Base-by-base conservation (phyloP, 2,113 vertebrate species). In the Acinonyx jubatus region DNA sequence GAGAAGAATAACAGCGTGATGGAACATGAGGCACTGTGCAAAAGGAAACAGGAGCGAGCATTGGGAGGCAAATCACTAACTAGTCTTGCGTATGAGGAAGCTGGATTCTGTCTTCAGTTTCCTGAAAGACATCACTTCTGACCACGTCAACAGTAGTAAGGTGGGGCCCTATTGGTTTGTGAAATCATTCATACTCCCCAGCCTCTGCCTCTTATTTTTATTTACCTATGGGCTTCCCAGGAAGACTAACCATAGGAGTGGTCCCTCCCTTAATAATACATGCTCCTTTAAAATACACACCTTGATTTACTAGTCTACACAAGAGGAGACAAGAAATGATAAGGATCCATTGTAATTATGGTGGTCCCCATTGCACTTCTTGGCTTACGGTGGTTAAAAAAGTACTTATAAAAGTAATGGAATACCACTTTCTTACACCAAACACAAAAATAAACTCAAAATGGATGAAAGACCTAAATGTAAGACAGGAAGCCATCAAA, bases 241-340 rank as follows among this genome's bases (percentile, higher is more conserved):
- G 68, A 82, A 31, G 38, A 69, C 73, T 41, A 36, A 63, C 73
- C 36, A 9, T 2, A 68, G 31, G 25, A 89, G 81, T 87, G n/a
- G 3, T 65, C 38, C 65, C 8, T 69, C n/a, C 33, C 50, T 79
- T 79, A 21, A 61, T 23, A 52, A 21, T 50, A 73, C 50, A 31
- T 23, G 13, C 14, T 81, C 65, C 15, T 52, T 92, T 80, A 83
- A 82, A 96, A 92, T 89, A 29, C 4, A 74, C 55, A n/a, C n/a
- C 61, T 41, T 78, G 80, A 16, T 41, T 82, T 95, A 68, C 73
- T 91, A 91, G 13, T 93, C 19, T 4, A 38, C 29, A 3, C 33
- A 84, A 55, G 89, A 95, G 31, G 31, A 78, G n/a, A 89, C 5
- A 25, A 79, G 31, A 93, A 82, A 50, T 91, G 18, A 66, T 69